Evolutionary conservation across 2,888 invertebrate species (phyloP), one percentile per base, ranked within the genome.

Genomic region (Amiota communis): DNA sequence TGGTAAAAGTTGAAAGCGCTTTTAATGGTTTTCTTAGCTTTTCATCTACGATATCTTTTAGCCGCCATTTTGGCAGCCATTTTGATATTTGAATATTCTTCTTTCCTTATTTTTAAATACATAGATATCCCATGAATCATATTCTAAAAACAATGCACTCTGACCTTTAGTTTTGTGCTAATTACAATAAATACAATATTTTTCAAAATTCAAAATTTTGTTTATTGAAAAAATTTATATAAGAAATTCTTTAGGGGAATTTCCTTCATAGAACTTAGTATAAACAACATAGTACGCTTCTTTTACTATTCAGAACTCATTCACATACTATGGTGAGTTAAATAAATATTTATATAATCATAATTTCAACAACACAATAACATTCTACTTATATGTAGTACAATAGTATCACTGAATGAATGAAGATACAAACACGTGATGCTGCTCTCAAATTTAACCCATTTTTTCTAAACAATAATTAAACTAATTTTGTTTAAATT

Each of bases 311-410:
- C 1, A 23, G 23, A 2, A 36, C 36, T 36, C 36, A 36, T 36
- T 6, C 8, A 36, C 36, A 36, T 6, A 6, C 36, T 6, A 36
- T 36, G 36, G 36, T 36, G 3, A 36, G 36, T 17, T 59, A 12
- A 53, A 20, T 56, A 86, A 84, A 84, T 84, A 84, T 84, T 84
- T 84, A 85, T 80, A 81, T 79, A 74, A 68, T 72, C 71, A 74
- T 74, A 68, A 68, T 47, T 67, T 71, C 67, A 64, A 71, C 48
- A 57, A 71, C 64, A 69, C 56, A 56, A 15, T 8, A 65, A 46
- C 65, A 65, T 47, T 15, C 17, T 20, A 67, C 48, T 23, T 23
- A 36, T 36, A 36, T 36, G 4, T 36, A n/a, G n/a, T n/a, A n/a
- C n/a, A n/a, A n/a, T 10, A 6, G 61, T 6, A 8, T 46, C 13